Evolutionary conservation across 2,113 vertebrate species (phyloP).

Genomic region (Periophthalmus modestus): DNA sequence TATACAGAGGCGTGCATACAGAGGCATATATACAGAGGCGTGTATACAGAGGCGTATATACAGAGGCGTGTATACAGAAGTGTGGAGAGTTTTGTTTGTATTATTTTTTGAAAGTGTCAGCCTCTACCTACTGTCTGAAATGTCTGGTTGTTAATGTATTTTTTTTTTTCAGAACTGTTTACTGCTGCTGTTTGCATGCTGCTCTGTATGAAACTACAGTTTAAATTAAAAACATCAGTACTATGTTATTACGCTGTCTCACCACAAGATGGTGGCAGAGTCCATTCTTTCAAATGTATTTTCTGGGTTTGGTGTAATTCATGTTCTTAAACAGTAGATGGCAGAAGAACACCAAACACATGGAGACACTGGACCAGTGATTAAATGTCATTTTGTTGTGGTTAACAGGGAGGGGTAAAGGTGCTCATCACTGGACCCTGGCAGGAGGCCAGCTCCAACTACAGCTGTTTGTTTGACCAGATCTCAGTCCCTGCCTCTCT

Average conservation of each 20-base stretch:
- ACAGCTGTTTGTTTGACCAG: constrained; percentile 98
- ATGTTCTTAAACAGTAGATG: constrained; percentile 45
- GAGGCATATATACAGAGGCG: too few relatives aligned
- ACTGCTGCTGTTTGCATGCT: not conserved
- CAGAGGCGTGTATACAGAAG: too few relatives aligned
- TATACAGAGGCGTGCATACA: too few relatives aligned
- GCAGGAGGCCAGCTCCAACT: constrained; percentile 97
- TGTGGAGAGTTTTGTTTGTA: too few relatives aligned
- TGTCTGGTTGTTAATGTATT: too few relatives aligned
- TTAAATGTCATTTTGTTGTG: constrained; percentile 24
- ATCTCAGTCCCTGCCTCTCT: constrained; percentile 96
- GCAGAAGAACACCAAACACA: constrained; percentile 17
- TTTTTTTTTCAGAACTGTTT: too few relatives aligned
- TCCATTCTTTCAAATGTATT: not conserved
- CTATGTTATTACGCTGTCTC: not conserved
- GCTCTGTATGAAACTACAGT: not conserved
- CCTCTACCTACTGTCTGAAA: too few relatives aligned
- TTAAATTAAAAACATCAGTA: not conserved
- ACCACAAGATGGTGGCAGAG: constrained; percentile 63
- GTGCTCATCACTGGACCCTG: constrained; percentile 97
- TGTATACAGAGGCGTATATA: too few relatives aligned
- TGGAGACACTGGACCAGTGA: not conserved
- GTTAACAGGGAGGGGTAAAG: constrained; percentile 92
- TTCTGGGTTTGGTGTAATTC: constrained; percentile 22
- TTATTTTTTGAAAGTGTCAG: too few relatives aligned